These are phyloP conservation scores for Monarcha castaneiventris DNA, from an alignment of 2,113 vertebrate genomes.

Conservation along the genomic window DNA sequence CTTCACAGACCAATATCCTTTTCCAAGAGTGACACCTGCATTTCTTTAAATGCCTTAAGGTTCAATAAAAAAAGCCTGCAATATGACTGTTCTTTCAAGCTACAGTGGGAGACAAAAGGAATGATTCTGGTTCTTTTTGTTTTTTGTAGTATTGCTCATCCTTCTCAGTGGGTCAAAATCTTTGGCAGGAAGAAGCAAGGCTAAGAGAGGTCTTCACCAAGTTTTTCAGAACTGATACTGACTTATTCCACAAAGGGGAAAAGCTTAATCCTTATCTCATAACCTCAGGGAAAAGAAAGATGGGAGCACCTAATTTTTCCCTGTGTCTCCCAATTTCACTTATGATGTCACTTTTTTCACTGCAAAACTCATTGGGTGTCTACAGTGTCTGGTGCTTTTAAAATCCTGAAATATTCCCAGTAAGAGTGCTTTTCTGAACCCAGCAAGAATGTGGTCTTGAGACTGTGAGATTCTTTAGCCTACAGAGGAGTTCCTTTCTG, in stretches of 20 bases:
- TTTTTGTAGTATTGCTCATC: background rate
- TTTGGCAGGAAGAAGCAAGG: background rate
- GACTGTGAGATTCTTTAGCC: background rate
- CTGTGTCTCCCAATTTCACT: background rate
- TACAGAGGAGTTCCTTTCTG: background rate
- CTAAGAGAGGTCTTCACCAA: background rate
- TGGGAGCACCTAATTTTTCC: background rate
- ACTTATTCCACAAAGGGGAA: background rate
- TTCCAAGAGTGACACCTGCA: background rate
- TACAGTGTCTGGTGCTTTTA: background rate
- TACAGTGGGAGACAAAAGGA: background rate
- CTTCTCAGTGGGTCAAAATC: background rate
- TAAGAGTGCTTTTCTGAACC: background rate
- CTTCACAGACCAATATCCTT: background rate
- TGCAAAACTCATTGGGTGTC: background rate
- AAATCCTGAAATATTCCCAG: background rate
- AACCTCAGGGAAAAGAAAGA: background rate
- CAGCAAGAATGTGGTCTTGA: background rate
- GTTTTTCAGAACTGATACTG: background rate
- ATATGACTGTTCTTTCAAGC: background rate
- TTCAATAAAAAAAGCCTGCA: background rate
- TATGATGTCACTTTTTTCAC: background rate
- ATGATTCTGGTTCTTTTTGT: background rate
- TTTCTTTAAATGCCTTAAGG: background rate
- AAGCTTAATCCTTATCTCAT: background rate